phyloP scores from a whole-genome alignment of 2,888 invertebrate genomes.

The Drosophila dives region DNA sequence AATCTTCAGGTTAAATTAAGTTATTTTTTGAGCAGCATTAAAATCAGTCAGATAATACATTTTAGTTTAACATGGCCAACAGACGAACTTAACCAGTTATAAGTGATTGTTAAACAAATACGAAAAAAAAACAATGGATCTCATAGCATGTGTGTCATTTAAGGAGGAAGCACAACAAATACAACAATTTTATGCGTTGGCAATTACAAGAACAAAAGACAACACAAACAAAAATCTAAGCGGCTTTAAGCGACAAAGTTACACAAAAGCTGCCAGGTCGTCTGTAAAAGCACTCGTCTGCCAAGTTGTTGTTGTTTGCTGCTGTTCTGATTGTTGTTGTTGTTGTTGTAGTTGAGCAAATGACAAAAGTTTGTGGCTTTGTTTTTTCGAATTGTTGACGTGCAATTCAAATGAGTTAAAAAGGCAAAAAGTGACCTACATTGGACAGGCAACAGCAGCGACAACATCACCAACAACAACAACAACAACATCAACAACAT shows the following conservation, averaged over 20 bases:
- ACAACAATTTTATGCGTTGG: conserved; percentile 15
- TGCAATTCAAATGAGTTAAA: conserved; percentile 80
- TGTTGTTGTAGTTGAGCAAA: conserved; percentile 53
- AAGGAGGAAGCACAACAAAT: conserved; percentile 11
- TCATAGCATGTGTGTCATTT: neutral
- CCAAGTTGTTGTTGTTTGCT: conserved; percentile 25
- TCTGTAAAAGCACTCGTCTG: conserved; percentile 4
- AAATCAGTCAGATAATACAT: neutral
- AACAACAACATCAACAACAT: conserved; percentile 38
- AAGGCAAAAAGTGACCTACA: conserved; percentile 62
- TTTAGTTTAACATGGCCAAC: neutral
- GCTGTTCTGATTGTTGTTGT: conserved; percentile 25
- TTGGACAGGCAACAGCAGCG: conserved; percentile 29
- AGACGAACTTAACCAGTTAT: neutral
- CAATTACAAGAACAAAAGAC: neutral
- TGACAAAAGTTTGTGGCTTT: conserved; percentile 76
- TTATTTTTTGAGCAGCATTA: neutral
- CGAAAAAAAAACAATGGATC: neutral
- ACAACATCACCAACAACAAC: conserved; percentile 12
- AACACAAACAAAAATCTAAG: conserved; percentile 29
- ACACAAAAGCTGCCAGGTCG: conserved; percentile 19
- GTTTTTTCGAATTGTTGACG: conserved; percentile 78
- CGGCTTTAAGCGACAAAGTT: conserved; percentile 54
- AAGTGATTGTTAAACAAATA: neutral
- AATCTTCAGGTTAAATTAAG: neutral